A percentile compares a stretch with the other conserved stretches of the same genome.
These are phyloP conservation scores for Phaetusa simplex DNA, from an alignment of 2,113 vertebrate species.

Conservation along the genomic window DNA sequence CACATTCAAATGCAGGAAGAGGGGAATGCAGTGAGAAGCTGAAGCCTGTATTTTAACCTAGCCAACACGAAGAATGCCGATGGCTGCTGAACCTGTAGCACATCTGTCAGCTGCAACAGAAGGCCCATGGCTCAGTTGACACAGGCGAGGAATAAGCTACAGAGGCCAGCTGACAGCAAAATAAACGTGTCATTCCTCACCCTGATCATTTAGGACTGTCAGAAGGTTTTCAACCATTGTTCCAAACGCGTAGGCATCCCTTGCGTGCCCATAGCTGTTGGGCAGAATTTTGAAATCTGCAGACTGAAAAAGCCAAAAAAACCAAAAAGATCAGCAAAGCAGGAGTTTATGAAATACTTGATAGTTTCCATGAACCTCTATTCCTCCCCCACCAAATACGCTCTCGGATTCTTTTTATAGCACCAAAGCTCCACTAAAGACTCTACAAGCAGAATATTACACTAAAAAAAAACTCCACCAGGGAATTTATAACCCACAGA, in stretches of 20 bases:
- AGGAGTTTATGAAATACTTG: not conserved
- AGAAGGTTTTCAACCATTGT: conserved; percentile 84
- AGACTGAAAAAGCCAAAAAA: conserved; percentile 70
- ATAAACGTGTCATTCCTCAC: conserved; percentile 70
- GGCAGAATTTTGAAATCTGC: conserved; percentile 85
- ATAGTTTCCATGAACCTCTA: not conserved
- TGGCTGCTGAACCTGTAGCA: not conserved
- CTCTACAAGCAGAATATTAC: not conserved
- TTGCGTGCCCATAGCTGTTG: conserved; percentile 81
- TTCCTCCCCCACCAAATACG: not conserved
- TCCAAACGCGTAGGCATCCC: conserved; percentile 92
- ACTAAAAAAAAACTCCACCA: not conserved
- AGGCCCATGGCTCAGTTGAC: not conserved
- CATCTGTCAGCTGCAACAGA: not conserved
- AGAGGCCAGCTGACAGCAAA: not conserved
- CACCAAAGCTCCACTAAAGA: not conserved
- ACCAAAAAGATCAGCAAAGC: not conserved
- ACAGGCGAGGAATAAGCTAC: not conserved
- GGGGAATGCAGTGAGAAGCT: not conserved
- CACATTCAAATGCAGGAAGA: not conserved
- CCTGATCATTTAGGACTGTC: conserved; percentile 78
- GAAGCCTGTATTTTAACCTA: not conserved
- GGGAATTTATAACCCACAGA: conserved; percentile 20
- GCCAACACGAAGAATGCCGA: not conserved
- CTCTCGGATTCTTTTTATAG: not conserved